Evolutionary conservation across 2,113 vertebrate genomes (phyloP).

Genomic region (Bubalus kerabau): DNA sequence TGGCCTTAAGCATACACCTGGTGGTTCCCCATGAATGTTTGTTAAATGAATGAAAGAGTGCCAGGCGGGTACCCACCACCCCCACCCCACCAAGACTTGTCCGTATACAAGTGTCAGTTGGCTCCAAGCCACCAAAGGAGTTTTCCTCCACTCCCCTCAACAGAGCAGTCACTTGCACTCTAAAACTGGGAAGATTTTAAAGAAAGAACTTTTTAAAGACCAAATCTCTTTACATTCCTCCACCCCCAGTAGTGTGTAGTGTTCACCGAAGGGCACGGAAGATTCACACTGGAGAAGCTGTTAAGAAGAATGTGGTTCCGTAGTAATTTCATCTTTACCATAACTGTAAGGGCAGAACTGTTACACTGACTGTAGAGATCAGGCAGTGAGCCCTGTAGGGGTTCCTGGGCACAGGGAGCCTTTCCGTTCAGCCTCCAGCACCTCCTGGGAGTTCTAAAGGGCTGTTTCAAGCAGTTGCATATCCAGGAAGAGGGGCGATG

Average conservation of each 20-base stretch:
- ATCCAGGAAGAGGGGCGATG: not conserved
- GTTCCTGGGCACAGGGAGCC: not conserved
- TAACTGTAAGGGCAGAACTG: not conserved
- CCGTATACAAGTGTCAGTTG: accelerated
- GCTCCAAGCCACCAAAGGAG: not conserved
- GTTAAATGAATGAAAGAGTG: not conserved
- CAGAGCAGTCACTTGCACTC: too few relatives aligned
- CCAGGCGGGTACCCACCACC: not conserved
- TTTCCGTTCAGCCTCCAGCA: not conserved
- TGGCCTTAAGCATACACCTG: too few relatives aligned
- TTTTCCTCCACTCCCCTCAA: not conserved
- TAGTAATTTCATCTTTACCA: not conserved
- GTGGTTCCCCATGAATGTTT: not conserved
- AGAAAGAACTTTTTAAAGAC: not conserved
- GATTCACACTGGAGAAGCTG: not conserved
- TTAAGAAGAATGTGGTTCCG: accelerated
- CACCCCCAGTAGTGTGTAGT: not conserved
- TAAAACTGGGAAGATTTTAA: not conserved
- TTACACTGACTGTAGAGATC: not conserved
- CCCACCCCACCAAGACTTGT: not conserved
- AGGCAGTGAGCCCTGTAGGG: not conserved
- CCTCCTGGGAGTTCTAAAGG: not conserved
- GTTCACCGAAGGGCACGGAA: not conserved
- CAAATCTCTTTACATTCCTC: not conserved
- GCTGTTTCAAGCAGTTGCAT: not conserved